Percentiles rank a stretch among this genome's conserved stretches.
Conservation (phyloP, 2,797 vertebrate genomes). For the Sebastes diaconus region DNA sequence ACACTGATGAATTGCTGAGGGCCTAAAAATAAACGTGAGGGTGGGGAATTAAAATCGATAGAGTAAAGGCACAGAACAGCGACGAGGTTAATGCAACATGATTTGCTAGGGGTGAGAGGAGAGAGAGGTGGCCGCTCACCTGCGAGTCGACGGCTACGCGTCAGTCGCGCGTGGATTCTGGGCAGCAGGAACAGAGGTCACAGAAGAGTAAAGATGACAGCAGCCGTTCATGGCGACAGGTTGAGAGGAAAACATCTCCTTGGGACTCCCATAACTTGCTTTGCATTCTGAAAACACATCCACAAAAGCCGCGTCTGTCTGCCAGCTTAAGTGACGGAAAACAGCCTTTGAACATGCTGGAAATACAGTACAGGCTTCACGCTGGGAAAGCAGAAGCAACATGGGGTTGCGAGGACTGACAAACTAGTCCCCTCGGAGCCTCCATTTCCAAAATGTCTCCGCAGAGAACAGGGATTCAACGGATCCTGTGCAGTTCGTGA, state of each 20-base stretch:
- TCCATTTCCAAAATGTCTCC: slow-evolving; percentile 29
- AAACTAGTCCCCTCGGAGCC: slow-evolving; percentile 15
- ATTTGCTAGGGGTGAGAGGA: not conserved
- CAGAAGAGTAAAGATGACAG: slow-evolving; percentile 22
- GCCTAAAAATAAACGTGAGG: slow-evolving; percentile 61
- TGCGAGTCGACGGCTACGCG: not conserved
- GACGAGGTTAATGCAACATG: slow-evolving; percentile 46
- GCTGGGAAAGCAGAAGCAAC: slow-evolving; percentile 22
- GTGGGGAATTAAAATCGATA: slow-evolving; percentile 58
- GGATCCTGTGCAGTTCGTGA: slow-evolving; percentile 31
- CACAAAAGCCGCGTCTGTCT: not conserved
- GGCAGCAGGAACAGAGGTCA: not conserved
- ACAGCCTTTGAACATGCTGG: slow-evolving; percentile 31
- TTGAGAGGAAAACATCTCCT: slow-evolving; percentile 34
- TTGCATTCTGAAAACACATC: not conserved
- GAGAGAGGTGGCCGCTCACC: not conserved
- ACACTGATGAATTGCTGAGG: slow-evolving; percentile 21
- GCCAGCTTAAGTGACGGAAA: slow-evolving; percentile 7
- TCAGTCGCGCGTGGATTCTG: slow-evolving; percentile 19
- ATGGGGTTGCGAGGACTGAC: slow-evolving; percentile 16
- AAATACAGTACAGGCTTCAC: slow-evolving; percentile 28
- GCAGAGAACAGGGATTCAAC: slow-evolving; percentile 17
- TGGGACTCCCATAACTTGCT: not conserved
- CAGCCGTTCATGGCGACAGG: slow-evolving; percentile 15
- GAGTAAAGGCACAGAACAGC: slow-evolving; percentile 18